Evolutionary conservation across 2,113 vertebrate genomes (phyloP).

Genomic region (Lucifuga dentata): DNA sequence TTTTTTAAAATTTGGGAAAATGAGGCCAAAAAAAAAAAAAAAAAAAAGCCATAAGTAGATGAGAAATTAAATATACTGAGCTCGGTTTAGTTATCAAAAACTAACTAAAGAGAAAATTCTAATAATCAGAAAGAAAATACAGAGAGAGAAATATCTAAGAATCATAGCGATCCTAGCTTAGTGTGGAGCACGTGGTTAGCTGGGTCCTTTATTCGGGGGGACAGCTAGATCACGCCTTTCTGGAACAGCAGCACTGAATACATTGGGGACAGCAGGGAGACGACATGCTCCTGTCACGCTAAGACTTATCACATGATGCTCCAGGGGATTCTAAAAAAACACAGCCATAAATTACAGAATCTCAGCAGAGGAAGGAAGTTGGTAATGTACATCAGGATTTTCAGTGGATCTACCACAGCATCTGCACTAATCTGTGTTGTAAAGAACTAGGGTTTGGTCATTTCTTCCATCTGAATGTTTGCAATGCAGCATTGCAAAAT

Average conservation of each 20-base stretch:
- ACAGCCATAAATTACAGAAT: conserved; percentile 29
- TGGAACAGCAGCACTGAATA: conserved; percentile 46
- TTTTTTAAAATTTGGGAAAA: too few relatives aligned
- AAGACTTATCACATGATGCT: conserved; percentile 54
- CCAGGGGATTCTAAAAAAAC: conserved; percentile 55
- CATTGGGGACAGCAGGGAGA: conserved; percentile 59
- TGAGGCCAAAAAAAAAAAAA: too few relatives aligned
- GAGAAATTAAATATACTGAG: conserved; percentile 16
- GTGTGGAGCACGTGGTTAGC: conserved; percentile 27
- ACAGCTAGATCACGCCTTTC: conserved; percentile 52
- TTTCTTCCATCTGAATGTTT: too few relatives aligned
- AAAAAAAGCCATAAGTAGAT: conserved; percentile 3
- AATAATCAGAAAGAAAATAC: conserved; percentile 18
- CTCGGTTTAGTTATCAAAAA: conserved; percentile 23
- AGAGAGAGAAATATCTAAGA: conserved; percentile 29
- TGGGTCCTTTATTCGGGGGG: conserved; percentile 47
- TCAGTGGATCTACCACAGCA: conserved; percentile 9
- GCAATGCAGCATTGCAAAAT: too few relatives aligned
- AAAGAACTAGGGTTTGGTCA: too few relatives aligned
- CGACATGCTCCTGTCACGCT: conserved; percentile 64
- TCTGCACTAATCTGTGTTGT: background rate
- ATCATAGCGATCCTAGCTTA: conserved; percentile 26
- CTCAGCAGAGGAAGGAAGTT: conserved; percentile 24
- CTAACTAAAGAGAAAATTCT: background rate
- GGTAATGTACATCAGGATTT: conserved; percentile 8